phyloP scores from a whole-genome alignment of 1,140 invertebrate species.

The Aphelinus certus region DNA sequence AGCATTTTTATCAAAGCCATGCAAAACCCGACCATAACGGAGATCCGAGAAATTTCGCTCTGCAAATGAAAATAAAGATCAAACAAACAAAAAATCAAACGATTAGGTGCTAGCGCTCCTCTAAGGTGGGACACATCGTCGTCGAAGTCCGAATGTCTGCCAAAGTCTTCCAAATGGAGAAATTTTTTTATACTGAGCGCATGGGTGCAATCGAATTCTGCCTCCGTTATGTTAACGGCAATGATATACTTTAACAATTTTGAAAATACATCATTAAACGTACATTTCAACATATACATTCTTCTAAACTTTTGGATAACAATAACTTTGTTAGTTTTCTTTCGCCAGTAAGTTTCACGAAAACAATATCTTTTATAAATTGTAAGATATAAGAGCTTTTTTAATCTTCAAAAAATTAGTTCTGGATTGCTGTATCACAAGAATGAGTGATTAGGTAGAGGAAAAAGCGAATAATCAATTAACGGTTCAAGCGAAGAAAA shows the following conservation, averaged over 20 bases:
- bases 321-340: constrained; percentile 26
- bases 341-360: constrained; percentile 21
- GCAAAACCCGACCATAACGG: constrained; percentile 26
- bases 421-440: constrained; percentile 32
- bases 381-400: constrained; percentile 31
- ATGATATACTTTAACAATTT: constrained; percentile 31
- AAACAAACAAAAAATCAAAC: background rate
- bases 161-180: constrained; percentile 48
- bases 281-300: constrained; percentile 13
- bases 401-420: constrained; percentile 23
- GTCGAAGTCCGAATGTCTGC: constrained; percentile 25
- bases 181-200: constrained; percentile 35
- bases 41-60: constrained; percentile 29
- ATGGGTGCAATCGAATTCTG: constrained; percentile 25
- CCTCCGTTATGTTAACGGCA: constrained; percentile 33
- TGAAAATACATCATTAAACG: background rate
- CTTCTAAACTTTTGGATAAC: constrained; percentile 29
- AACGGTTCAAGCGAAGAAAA: constrained; percentile 32
- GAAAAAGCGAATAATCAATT: constrained; percentile 36
- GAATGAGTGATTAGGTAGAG: constrained; percentile 19
- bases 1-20: constrained; percentile 38
- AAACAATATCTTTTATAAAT: constrained; percentile 27
- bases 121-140: background rate
- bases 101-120: constrained; percentile 40
- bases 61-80: constrained; percentile 26